Evolutionary conservation across 2,113 vertebrate genomes (phyloP).

Genomic region (Chamaea fasciata): DNA sequence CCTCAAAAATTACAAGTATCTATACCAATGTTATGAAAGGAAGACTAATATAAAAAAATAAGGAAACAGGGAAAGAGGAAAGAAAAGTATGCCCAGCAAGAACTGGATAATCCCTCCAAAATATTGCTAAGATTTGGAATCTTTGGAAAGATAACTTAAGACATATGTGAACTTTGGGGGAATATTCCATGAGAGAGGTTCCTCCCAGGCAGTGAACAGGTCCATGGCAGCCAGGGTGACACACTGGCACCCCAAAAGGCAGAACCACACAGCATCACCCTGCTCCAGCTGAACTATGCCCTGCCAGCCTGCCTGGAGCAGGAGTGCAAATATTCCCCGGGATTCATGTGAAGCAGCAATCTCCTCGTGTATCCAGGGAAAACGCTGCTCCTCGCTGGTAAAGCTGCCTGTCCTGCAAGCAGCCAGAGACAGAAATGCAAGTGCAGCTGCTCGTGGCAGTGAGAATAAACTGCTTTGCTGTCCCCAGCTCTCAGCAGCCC

Average conservation of each 20-base stretch:
- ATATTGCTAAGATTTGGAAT: neutral
- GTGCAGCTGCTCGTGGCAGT: neutral
- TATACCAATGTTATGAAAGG: neutral
- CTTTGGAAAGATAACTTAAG: neutral
- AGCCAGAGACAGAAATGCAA: neutral
- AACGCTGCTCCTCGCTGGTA: neutral
- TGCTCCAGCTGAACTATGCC: neutral
- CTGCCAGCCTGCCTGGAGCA: neutral
- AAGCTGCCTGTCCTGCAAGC: neutral
- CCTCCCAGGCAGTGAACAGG: neutral
- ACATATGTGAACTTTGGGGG: neutral
- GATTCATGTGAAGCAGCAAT: neutral
- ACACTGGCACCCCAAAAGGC: neutral
- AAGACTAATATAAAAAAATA: neutral
- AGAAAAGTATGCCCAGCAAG: neutral
- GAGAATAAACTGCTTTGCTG: neutral
- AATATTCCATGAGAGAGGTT: neutral
- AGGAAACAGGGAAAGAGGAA: neutral
- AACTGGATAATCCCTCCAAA: neutral
- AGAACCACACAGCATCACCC: neutral
- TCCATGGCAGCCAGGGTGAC: neutral
- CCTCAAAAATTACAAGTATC: neutral
- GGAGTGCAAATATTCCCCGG: neutral
- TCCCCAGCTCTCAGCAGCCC: neutral
- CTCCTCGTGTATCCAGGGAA: rapidly evolving